Evolutionary conservation across 2,113 vertebrate species (phyloP), one percentile per base, ranked within the genome.

Genomic region (Papio anubis): DNA sequence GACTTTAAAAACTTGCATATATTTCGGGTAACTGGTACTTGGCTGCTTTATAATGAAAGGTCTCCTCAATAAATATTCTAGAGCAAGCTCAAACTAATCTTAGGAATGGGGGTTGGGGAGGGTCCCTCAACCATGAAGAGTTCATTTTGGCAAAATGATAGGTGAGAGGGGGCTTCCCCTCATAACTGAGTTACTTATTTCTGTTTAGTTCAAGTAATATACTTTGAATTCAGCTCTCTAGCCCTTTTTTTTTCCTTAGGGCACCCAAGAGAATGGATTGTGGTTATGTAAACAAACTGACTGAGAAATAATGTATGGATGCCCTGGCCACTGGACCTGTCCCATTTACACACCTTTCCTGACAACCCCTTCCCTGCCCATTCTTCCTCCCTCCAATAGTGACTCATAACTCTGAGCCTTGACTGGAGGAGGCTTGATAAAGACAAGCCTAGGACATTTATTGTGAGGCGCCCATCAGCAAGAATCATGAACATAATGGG

Each of bases 21-120:
- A 98, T 98, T 98, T 98, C 48, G 86, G 59, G 73, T 96, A 97
- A 97, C 98, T 96, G 97, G 95, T 98, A 94, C 92, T 97, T 98
- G 93, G 70, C 79, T 96, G 82, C 83, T 98, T 96, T 93, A 86
- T 96, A 98, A 96, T 95, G 93, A 98, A 96, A 97, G 70, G 57
- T 96, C 20, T 90, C 82, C 89, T 82, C 90, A 89, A 97, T 98
- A 98, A 98, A 98, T 98, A 98, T 91, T 93, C 80, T 83, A 38
- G 50, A 81, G 64, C 40, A 76, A 76, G 93, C 83, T 72, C 93
- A 88, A 4, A 93, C 87, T 93, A 79, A 70, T 97, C 94, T 89
- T 72, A 84, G 61, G 66, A 48, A 73, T 48, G 45, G 43, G 35
- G 20, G 21, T 23, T 5, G 72, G 38, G 35, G 55, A 16, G 16